Base-by-base conservation (phyloP, 2,797 vertebrate genomes). In the Molossus molossus region DNA sequence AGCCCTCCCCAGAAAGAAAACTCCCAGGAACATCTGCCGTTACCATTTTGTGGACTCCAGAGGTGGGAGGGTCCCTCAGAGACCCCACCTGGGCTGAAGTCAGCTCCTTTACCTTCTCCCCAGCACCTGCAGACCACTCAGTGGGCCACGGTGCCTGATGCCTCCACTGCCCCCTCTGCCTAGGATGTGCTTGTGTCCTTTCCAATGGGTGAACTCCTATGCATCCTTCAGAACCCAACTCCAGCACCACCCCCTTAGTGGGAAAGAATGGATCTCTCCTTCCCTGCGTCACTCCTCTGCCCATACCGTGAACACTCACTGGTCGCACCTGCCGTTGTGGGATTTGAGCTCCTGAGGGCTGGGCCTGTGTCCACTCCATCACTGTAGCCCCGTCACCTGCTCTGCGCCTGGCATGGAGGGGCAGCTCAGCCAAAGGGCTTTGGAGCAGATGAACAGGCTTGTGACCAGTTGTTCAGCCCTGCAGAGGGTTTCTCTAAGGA, bases 191-290 rank as follows among this genome's bases (percentile, higher is more conserved):
- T 21, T 57, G 70, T 10, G 17, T 48, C 7, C 21, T 73, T 18
- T 18, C 29, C 17, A 23, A 0, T 21, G 18, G 18, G 33, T 2
- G 13, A 76, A 57, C 55, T 75, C 92, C 92, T 94, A 20, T 37
- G 75, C 77, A 48, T 33, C 27, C 75, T n/a, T 91, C 70, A 90
- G 62, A 17, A 90, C 76, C 76, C 76, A 37, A 25, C 48, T 25
- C 48, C 29, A 50, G 48, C 57, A 23, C 70, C 40, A 37, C 25
- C 40, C 25, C 2, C 11, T 55, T 27, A 20, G 5, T 57, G 67
- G 45, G 29, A 62, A 14, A 77, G 87, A 45, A 50, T 20, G 9
- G 6, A 7, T 69, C 62, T 67, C 84, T 50, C 7, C 37, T 33
- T 11, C 58, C 53, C 45, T 25, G 53, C 9, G 57, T 73, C 67